phyloP scores from a whole-genome alignment of 1,140 invertebrate species.

The Drosophila parabipectinata region DNA sequence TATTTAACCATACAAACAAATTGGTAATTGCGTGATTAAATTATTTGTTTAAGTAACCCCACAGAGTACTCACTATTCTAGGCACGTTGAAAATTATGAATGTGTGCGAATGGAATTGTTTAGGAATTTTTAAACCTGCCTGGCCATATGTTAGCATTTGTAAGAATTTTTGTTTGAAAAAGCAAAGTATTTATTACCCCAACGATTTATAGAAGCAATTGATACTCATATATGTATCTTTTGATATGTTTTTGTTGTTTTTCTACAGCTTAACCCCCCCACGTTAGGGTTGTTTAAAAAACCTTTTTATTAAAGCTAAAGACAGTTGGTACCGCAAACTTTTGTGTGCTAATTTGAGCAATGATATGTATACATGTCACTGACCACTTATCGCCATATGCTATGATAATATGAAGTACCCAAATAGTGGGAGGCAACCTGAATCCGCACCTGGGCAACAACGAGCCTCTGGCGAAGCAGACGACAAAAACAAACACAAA shows the following conservation, averaged over 20 bases:
- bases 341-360: background rate
- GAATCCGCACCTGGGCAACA: slow-evolving; percentile 41
- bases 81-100: slow-evolving; percentile 21
- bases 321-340: no score
- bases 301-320: background rate
- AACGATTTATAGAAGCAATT: no score
- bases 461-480: slow-evolving; percentile 27
- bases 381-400: slow-evolving; percentile 37
- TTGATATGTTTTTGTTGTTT: no score
- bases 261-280: no score
- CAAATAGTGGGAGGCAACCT: background rate
- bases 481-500: slow-evolving; percentile 39
- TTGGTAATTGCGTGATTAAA: slow-evolving; percentile 37
- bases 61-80: slow-evolving; percentile 11
- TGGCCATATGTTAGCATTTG: slow-evolving; percentile 39
- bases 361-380: background rate
- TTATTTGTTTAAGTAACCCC: slow-evolving; percentile 12
- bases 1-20: slow-evolving; percentile 36
- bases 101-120: slow-evolving; percentile 7
- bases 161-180: background rate
- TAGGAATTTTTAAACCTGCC: slow-evolving; percentile 1
- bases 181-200: no score
- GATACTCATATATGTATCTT: no score
- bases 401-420: slow-evolving; percentile 4
- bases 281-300: no score